Evolutionary conservation across 2,888 invertebrate species (phyloP), one percentile per base, ranked within the genome.

Genomic region (Cheilosia pagana): DNA sequence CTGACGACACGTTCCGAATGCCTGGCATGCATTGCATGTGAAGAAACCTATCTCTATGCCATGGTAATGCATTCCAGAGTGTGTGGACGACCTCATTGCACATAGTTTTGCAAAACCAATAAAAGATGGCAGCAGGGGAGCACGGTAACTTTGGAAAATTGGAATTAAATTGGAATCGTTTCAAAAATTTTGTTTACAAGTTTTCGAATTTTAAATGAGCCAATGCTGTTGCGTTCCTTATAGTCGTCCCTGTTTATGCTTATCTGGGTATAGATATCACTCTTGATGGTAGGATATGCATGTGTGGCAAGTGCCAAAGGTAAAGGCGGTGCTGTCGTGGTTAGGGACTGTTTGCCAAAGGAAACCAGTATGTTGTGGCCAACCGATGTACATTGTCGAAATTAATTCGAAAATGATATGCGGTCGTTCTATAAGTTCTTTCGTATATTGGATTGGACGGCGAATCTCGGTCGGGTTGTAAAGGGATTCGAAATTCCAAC

Each of bases 91-190:
- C 79, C 75, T 70, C 75, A 85, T 65, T 78, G 74, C 79, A 79
- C 74, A 85, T 81, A 81, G 81, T 70, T 71, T 52, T 71, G 71
- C 65, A 75, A 70, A 60, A 81, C 81, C 75, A 85, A 81, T 81
- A 79, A 75, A 75, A 79, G 63, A 75, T 79, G 70, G 75, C 70
- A 52, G 25, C 19, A 45, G 52, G 12, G 14, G 35, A 14, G 50
- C n/a, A n/a, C 10, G 48, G 16, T 55, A 85, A 81, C 81, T 86
- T 86, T 86, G 67, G 79, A 85, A 81, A 86, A 81, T 77, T 77
- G 76, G 86, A 86, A 86, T 86, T 86, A 86, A 86, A 86, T 81
- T 86, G 86, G 81, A 86, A 86, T 86, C 86, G 86, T 86, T 86
- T 86, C 76, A 81, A 86, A 86, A 81, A 81, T 86, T 81, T 86